Evolutionary conservation across 2,113 vertebrate genomes (phyloP).

Genomic region (Oryzias melastigma): DNA sequence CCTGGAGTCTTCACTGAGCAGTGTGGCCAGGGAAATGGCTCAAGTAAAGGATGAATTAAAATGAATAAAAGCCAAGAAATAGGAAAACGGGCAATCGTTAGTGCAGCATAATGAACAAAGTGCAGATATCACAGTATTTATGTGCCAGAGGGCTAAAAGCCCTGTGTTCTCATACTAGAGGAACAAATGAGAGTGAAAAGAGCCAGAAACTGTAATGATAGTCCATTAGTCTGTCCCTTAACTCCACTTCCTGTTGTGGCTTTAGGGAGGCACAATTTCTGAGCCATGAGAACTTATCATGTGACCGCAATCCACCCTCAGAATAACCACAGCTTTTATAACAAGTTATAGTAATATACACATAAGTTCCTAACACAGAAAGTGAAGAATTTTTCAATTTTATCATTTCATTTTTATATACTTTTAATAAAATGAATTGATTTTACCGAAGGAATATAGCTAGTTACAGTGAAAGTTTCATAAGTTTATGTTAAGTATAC

Average conservation of each 20-base stretch:
- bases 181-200: constrained; percentile 51
- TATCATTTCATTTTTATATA: too few species aligned
- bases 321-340: constrained; percentile 25
- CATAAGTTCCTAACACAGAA: too few species aligned
- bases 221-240: constrained; percentile 59
- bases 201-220: constrained; percentile 57
- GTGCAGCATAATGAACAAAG: constrained; percentile 66
- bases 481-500: too few species aligned
- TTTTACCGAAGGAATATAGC: too few species aligned
- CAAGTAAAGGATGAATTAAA: constrained; percentile 68
- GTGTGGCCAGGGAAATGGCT: constrained; percentile 52
- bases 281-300: constrained; percentile 52
- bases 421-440: too few species aligned
- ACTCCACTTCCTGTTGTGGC: constrained; percentile 63
- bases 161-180: constrained; percentile 58
- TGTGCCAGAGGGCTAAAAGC: constrained; percentile 44
- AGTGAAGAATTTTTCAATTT: too few species aligned
- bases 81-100: constrained; percentile 66
- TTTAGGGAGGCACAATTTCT: constrained; percentile 34
- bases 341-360: neutral
- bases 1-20: constrained; percentile 52
- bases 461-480: too few species aligned
- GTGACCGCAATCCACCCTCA: constrained; percentile 47
- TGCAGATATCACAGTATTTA: constrained; percentile 64
- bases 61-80: constrained; percentile 71